phyloP scores from a whole-genome alignment of 2,113 vertebrate genomes.

The Zosterops lateralis region DNA sequence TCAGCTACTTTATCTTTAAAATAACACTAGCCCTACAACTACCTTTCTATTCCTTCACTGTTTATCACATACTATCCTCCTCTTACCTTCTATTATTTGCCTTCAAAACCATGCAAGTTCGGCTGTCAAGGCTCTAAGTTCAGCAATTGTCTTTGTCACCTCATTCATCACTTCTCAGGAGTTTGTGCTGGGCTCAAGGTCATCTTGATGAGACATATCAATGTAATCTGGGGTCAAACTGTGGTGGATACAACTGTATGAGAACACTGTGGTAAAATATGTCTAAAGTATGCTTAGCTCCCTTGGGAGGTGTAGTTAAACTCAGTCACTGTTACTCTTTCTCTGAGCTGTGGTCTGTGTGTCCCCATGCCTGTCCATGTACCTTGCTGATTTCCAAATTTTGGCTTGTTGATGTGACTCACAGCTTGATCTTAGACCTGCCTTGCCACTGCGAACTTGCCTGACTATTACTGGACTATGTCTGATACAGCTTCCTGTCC shows the following conservation, averaged over 20 bases:
- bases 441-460: not conserved
- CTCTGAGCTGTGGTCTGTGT: not conserved
- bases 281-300: not conserved
- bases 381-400: not conserved
- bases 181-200: not conserved
- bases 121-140: rapidly evolving
- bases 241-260: not conserved
- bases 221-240: not conserved
- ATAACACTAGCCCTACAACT: not conserved
- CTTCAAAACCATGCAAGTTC: not conserved
- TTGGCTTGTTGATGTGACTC: not conserved
- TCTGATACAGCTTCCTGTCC: not conserved
- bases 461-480: not conserved
- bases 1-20: not conserved
- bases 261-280: not conserved
- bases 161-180: not conserved
- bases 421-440: not conserved
- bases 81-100: not conserved
- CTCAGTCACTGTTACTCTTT: not conserved
- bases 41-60: not conserved
- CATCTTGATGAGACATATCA: not conserved
- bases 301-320: not conserved
- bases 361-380: not conserved
- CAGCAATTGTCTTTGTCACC: not conserved
- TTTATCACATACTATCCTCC: not conserved